Percentiles rank a stretch among this genome's conserved stretches.
Conservation (phyloP, 1,140 invertebrate genomes). For the Tetramorium simillimum region DNA sequence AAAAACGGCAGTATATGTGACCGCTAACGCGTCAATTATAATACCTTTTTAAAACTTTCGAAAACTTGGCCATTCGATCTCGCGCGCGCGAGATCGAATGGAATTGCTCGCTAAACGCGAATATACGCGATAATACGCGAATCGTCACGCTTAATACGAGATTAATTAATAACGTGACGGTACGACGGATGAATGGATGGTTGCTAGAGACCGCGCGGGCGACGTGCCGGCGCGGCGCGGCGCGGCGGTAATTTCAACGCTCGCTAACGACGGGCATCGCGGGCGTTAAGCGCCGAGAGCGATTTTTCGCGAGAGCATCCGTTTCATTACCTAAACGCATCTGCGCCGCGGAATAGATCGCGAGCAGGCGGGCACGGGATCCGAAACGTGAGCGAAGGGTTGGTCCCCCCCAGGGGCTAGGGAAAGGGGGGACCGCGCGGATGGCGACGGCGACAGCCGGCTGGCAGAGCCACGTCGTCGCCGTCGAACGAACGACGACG, state of each 20-base stretch:
- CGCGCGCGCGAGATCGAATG: neutral
- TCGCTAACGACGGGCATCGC: conserved; percentile 21
- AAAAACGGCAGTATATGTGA: neutral
- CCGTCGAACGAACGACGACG: conserved; percentile 64
- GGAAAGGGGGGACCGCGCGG: conserved; percentile 38
- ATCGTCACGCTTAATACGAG: neutral
- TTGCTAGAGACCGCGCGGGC: neutral
- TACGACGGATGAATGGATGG: neutral
- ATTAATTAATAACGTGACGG: neutral
- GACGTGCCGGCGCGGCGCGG: neutral
- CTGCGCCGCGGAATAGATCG: conserved; percentile 49
- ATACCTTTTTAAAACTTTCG: neutral
- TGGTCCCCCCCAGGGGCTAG: neutral
- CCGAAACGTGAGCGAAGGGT: conserved; percentile 37
- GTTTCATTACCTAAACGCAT: conserved; percentile 68
- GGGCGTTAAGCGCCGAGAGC: neutral
- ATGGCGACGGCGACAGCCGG: conserved; percentile 69
- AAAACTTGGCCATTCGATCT: neutral
- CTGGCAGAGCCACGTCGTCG: conserved; percentile 69
- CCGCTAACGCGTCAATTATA: neutral
- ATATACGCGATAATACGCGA: neutral
- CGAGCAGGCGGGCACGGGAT: neutral
- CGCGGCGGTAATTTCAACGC: conserved; percentile 47
- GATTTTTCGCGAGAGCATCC: conserved; percentile 41
- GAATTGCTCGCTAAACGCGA: neutral